Base-by-base conservation (phyloP, 2,888 invertebrate species). In the Tetanocera ferruginea region DNA sequence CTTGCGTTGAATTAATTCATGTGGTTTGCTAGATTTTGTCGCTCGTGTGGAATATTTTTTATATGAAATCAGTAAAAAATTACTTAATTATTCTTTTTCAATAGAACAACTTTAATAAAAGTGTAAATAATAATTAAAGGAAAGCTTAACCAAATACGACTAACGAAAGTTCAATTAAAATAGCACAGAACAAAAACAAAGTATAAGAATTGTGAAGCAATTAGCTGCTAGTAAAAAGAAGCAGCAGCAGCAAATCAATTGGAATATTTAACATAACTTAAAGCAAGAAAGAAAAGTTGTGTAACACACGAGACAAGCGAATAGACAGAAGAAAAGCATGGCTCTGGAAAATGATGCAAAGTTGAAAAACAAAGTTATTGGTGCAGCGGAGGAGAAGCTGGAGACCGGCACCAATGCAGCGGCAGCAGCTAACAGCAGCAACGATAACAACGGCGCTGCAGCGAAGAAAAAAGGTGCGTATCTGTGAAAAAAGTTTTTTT, bases 381-480 rank as follows among this genome's bases (percentile, higher is more conserved):
- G n/a, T 17, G 66, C 80, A 70, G 71, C 80, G 72, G 79, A 81
- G 73, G 82, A 81, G 79, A 82, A 84, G 73, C 17, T 76, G 60
- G 77, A 76, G 37, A 76, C 76, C 75, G 80, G 76, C 62, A 74
- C 69, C 80, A 82, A 80, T 80, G 81, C 83, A 80, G 83, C 83
- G 80, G 84, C 73, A 51, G 81, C 76, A 28, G 64, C 75, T 17
- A 77, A 62, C 31, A 62, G 23, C 62, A 66, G 19, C 34, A 66
- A 37, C 37, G 37, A 67, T 37, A 51, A 72, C n/a, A 57, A 55
- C 60, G 49, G 62, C 62, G 49, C 43, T 62, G 60, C 43, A 28
- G 25, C 84, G 57, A 85, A 85, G 79, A 88, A 87, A 80, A 88
- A 87, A 87, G 87, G 87, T 87, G 83, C 81, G 88, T 87, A 34